phyloP scores from a whole-genome alignment of 2,888 invertebrate species.

The Rhimphoctona megacephalus region DNA sequence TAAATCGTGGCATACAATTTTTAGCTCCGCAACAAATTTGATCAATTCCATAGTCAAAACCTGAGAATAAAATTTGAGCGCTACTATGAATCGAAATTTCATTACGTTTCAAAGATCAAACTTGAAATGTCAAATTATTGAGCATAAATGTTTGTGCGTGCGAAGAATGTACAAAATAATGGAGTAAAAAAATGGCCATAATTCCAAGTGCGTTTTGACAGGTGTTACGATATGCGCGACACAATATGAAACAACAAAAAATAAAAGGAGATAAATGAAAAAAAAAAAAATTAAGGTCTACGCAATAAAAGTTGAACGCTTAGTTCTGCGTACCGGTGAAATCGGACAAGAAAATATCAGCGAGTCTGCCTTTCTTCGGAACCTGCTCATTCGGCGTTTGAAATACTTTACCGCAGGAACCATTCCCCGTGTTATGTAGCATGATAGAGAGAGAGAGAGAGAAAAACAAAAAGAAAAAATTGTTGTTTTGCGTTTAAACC shows the following conservation, averaged over 20 bases:
- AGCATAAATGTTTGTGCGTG: slow-evolving; percentile 11
- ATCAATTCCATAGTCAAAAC: background rate
- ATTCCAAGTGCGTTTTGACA: background rate
- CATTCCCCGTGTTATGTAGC: slow-evolving; percentile 82
- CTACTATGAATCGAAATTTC: background rate
- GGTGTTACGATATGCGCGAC: background rate
- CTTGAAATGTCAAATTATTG: background rate
- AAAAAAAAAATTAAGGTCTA: slow-evolving; percentile 50
- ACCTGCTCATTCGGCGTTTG: slow-evolving; percentile 90
- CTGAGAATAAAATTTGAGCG: background rate
- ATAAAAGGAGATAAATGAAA: background rate
- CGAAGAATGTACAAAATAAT: background rate
- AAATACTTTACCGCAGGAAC: slow-evolving; percentile 88
- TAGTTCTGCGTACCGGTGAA: slow-evolving; percentile 88
- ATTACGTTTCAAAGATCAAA: background rate
- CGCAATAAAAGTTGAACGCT: slow-evolving; percentile 73
- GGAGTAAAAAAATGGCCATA: background rate
- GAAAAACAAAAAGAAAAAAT: slow-evolving; percentile 82
- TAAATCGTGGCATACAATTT: no score
- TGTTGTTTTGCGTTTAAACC: slow-evolving; percentile 42
- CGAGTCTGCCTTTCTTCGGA: slow-evolving; percentile 94
- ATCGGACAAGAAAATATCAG: slow-evolving; percentile 94
- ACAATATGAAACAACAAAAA: slow-evolving; percentile 55
- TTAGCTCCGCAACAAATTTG: background rate
- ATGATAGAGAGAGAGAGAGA: slow-evolving; percentile 86